These are phyloP conservation scores for Macrosteles quadrilineatus DNA, from an alignment of 1,140 invertebrate species.

Conservation along the genomic window DNA sequence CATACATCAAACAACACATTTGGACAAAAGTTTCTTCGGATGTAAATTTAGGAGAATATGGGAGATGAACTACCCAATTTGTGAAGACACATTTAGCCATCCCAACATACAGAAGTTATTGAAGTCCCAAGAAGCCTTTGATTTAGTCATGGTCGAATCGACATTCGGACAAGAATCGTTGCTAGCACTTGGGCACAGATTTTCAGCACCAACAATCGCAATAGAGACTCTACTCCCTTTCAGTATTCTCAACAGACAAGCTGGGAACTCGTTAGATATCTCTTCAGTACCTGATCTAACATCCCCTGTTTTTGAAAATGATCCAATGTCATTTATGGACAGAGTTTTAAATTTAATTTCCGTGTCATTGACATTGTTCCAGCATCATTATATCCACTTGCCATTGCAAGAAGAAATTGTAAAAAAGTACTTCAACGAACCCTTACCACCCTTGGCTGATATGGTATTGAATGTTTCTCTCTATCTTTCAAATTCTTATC, in stretches of 20 bases:
- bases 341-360: neutral
- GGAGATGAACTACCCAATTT: neutral
- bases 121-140: neutral
- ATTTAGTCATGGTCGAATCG: neutral
- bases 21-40: neutral
- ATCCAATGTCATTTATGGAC: neutral
- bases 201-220: neutral
- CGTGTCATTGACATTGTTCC: neutral
- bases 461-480: conserved; percentile 2
- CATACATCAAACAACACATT: neutral
- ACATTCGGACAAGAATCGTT: neutral
- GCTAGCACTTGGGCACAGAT: neutral
- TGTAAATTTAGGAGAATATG: conserved; percentile 2
- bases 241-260: neutral
- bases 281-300: neutral
- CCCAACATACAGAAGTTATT: neutral
- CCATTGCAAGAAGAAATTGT: neutral
- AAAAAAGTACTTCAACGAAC: neutral
- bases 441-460: neutral
- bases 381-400: neutral
- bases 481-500: neutral
- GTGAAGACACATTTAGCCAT: neutral
- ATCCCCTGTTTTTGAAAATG: neutral
- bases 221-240: neutral
- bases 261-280: neutral